Conservation (phyloP, 1,140 invertebrate genomes). For the Drosophila paulistorum region DNA sequence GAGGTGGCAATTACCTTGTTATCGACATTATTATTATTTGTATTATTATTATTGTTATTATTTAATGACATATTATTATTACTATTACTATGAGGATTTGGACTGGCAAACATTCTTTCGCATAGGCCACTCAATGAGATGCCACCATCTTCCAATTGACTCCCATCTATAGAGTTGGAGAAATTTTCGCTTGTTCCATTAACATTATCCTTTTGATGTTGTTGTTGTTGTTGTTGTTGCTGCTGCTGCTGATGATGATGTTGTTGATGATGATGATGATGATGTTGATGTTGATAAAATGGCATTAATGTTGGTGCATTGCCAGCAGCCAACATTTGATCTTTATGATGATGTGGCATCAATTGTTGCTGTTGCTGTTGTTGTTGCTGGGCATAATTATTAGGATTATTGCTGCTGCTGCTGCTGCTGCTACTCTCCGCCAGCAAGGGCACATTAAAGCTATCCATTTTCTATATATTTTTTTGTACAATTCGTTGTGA, state of each 20-base stretch:
- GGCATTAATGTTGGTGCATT: conserved; percentile 56
- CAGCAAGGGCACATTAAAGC: conserved; percentile 71
- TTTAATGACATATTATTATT: conserved; percentile 45
- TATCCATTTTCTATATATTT: conserved; percentile 61
- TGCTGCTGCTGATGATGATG: conserved; percentile 38
- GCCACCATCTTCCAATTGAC: conserved; percentile 61
- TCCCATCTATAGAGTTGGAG: conserved; percentile 60
- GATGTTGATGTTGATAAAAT: conserved; percentile 48
- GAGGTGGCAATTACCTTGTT: conserved; percentile 47
- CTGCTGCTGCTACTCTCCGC: conserved; percentile 54
- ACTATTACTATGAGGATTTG: conserved; percentile 63
- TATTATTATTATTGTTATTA: conserved; percentile 26
- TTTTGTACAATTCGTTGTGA: conserved; percentile 63
- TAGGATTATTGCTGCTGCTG: conserved; percentile 55
- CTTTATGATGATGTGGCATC: conserved; percentile 72
- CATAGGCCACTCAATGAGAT: conserved; percentile 72
- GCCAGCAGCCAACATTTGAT: conserved; percentile 77
- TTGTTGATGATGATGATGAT: conserved; percentile 40
- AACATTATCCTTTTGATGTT: conserved; percentile 30
- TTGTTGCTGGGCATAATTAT: conserved; percentile 27
- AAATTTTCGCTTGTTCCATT: conserved; percentile 44
- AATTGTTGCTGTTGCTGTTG: conserved; percentile 46
- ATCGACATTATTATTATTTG: conserved; percentile 38
- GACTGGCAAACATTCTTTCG: conserved; percentile 73
- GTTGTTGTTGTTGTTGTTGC: conserved; percentile 10